phyloP scores from a whole-genome alignment of 2,113 vertebrate genomes.

The Silurus glanis region DNA sequence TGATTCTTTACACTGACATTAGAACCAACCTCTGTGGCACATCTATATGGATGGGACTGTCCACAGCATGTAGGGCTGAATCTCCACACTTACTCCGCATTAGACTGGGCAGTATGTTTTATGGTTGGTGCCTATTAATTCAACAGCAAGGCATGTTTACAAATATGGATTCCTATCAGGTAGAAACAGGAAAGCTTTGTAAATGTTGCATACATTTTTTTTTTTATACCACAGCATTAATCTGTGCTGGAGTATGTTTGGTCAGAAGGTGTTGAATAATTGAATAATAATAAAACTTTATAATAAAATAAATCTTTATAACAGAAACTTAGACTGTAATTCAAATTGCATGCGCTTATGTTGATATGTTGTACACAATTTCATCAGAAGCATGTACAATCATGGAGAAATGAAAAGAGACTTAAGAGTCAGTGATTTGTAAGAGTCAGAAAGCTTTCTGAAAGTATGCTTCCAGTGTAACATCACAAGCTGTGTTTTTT shows the following conservation, averaged over 20 bases:
- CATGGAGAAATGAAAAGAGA: neutral
- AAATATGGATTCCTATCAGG: neutral
- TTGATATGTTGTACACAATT: neutral
- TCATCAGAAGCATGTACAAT: neutral
- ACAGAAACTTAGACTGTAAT: neutral
- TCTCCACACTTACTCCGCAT: neutral
- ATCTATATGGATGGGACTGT: neutral
- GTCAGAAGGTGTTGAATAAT: neutral
- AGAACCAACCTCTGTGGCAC: neutral
- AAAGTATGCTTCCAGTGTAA: neutral
- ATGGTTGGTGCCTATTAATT: slow-evolving; percentile 12
- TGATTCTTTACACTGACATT: neutral
- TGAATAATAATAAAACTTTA: neutral
- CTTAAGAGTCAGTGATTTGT: neutral
- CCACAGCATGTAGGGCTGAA: neutral
- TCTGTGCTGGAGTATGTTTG: neutral
- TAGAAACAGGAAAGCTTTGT: neutral
- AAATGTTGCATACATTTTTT: neutral
- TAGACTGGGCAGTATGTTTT: neutral
- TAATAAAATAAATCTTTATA: no score
- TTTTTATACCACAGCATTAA: neutral
- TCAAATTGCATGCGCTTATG: neutral
- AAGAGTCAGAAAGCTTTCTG: neutral
- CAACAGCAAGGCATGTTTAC: neutral
- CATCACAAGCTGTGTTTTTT: neutral